Conservation (phyloP, 2,113 vertebrate genomes). For the Ammodytes dubius region DNA sequence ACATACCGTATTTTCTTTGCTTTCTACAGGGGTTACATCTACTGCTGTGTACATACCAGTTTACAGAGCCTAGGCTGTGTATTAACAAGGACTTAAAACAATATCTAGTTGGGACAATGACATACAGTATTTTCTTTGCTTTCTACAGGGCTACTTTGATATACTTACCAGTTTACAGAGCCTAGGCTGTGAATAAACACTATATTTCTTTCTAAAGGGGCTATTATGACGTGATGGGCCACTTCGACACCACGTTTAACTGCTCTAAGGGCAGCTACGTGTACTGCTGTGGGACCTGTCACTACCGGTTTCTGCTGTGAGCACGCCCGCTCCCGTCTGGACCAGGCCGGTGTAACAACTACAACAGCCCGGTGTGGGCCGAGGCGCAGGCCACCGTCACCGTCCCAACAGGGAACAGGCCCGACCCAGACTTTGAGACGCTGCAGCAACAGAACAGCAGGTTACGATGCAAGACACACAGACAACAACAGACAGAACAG, state of each 20-base stretch:
- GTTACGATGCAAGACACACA: no score
- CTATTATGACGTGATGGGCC: conserved; percentile 94
- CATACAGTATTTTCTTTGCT: no score
- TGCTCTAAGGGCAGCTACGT: conserved; percentile 91
- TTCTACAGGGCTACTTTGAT: neutral
- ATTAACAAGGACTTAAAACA: no score
- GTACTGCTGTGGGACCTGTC: conserved; percentile 94
- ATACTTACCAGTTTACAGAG: no score
- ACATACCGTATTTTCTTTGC: no score
- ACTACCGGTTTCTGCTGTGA: conserved; percentile 96
- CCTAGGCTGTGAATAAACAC: no score
- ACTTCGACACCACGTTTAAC: conserved; percentile 93
- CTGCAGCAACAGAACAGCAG: conserved; percentile 86
- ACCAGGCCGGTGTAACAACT: conserved; percentile 92
- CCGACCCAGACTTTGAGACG: conserved; percentile 83
- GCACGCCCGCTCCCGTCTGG: conserved; percentile 88
- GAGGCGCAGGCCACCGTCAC: conserved; percentile 83
- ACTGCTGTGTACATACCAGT: no score
- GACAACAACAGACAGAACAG: no score
- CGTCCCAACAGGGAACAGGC: conserved; percentile 72
- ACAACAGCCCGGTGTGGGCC: conserved; percentile 89
- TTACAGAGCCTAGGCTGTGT: no score
- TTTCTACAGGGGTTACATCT: no score
- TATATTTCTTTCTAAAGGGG: conserved; percentile 69
- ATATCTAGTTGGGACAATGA: no score